Base-by-base conservation (phyloP, 2,113 vertebrate species). In the Pseudorhombus dupliciocellatus region DNA sequence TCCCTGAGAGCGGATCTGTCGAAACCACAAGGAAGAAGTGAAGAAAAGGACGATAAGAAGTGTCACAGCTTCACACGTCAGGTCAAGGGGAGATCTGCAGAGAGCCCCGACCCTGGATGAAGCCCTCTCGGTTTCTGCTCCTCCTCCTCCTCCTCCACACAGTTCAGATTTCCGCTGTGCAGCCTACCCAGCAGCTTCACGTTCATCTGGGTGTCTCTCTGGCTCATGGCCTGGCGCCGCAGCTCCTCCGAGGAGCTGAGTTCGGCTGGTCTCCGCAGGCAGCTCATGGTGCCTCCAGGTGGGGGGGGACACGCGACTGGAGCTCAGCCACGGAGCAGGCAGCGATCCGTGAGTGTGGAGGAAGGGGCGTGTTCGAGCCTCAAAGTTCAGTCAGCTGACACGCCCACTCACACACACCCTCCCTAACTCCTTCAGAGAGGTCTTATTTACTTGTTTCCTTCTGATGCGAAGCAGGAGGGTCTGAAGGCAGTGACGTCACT, bases 171-270 rank as follows among this genome's bases (percentile, higher is more conserved):
- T 14, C 0, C 4, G 10, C 28, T 20, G 54, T 7, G 22, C 57
- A 44, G 50, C 92, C 55, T 93, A 94, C 93, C 93, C 26, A 94
- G 46, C 5, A 92, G 76, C 52, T 84, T 81, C 4, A 48, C 67
- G 74, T 92, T 93, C 9, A 20, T 66, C 11, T 75, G 73, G 1
- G 81, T 76, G 18, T 30, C 37, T 53, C 68, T 73, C 83, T 84
- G 82, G 48, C 22, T 72, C 2, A 56, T 65, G 24, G 70, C 80
- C 26, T 55, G 0, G 5, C 72, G 74, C 3, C 68, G 65, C 46
- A 70, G 46, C 52, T 94, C 92, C 80, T 92, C 59, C n/a, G 93
- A 90, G 26, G 55, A 79, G 79, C 79, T 92, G 50, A 79, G 70
- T 67, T 69, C 24, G 0, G 83, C 31, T 46, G 84, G 66, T 66